Evolutionary conservation across 2,113 vertebrate species (phyloP), one percentile per base, ranked within the genome.

Genomic region (Corythoichthys haematopterus): DNA sequence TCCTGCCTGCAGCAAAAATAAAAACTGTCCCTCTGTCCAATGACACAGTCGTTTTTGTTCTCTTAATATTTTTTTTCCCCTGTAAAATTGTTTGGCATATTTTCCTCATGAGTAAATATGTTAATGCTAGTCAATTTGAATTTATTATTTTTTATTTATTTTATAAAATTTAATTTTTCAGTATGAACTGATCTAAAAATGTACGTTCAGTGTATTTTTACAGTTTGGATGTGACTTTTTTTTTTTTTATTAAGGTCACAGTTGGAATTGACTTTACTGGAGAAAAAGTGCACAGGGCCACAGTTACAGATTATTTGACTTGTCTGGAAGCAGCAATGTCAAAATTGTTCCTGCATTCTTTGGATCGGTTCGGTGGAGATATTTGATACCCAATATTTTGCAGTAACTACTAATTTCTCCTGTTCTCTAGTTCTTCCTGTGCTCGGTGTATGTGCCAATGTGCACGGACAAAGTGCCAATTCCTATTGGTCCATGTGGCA

Each of bases 401-500:
- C 36, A 40, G 28, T 57, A 57, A 57, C 33, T 37, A 13, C 33
- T 33, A 40, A 6, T 66, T 9, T 72, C 9, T 33, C 6, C 2
- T 69, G 52, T 50, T 57, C 45, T 43, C 0, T 75, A 99, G 97
- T 99, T 99, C 86, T 99, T 99, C 90, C 93, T 99, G 72, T 99
- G 97, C 85, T 97, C 97, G 0, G 97, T 99, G 59, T 99, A 98
- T 43, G 97, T 98, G 67, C 97, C 97, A 0, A 98, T 99, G 97
- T 99, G 97, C 91, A 99, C 97, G 0, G 97, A 99, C 91, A 99
- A 99, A 91, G 96, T 99, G 69, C 94, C 96, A 78, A 95, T 97
- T 89, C 95, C 96, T 20, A 99, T 99, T 2, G 97, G 97, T 16
- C 97, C 97, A 0, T 99, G 97, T 0, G 94, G 95, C 0, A 98